Evolutionary conservation across 2,797 vertebrate species (phyloP), one percentile per base, ranked within the genome.

Genomic region (Urocyon cinereoargenteus): DNA sequence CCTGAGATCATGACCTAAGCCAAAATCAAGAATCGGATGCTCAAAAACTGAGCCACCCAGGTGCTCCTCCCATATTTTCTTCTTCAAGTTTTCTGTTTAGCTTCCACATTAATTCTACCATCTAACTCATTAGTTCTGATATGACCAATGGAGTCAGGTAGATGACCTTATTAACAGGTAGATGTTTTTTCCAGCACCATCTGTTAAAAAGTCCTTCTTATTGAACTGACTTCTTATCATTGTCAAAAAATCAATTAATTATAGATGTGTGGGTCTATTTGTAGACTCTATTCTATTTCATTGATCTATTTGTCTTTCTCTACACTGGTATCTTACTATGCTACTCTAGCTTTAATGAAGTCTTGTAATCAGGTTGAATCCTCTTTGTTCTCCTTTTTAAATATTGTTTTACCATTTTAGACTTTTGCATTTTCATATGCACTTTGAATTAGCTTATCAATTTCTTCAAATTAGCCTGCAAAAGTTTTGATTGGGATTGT

Each of bases 191-290:
- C 70, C 19, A 77, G 77, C 21, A 59, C 45, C 61, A 90, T 73
- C 95, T 96, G 59, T 90, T 93, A 92, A 93, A 93, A 90, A 89
- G 51, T 16, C 34, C 57, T 96, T 96, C 34, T 82, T 89, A 19
- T 57, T 66, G 12, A 97, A 92, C 14, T 45, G 22, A 90, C 66
- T 93, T 93, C 53, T 31, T 22, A 34, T 95, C 84, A 92, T 90
- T 53, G 45, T 88, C 64, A 97, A 94, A 94, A 97, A 96, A 95
- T 94, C 85, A 96, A 88, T 82, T 86, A 78, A 21, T 64, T 88
- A 19, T 55, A 45, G 15, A 62, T 9, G 10, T 55, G 34, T 77
- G 26, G 45, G 24, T 90, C 61, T 90, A 87, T 78, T 93, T 91
- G 90, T 62, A 87, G 90, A 36, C 28, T 79, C 62, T 61, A 4